Evolutionary conservation across 2,888 invertebrate genomes (phyloP), one percentile per base, ranked within the genome.

Genomic region (Epirrhoe tristata): DNA sequence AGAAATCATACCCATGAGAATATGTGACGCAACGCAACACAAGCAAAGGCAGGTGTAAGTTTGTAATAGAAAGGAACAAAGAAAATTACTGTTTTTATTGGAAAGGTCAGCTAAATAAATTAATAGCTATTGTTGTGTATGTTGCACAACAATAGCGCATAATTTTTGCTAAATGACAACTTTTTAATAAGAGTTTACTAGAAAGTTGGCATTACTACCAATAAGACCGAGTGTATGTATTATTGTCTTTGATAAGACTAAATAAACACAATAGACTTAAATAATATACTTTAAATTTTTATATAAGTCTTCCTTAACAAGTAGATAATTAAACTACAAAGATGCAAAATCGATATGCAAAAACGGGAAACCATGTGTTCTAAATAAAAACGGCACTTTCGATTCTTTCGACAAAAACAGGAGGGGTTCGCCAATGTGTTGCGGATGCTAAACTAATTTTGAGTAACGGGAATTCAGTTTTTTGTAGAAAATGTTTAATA

Each of bases 41-140:
- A 83, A 71, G 78, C 81, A 79, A 81, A 82, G 85, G 91, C 92
- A 93, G 93, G 92, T 92, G 93, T 88, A 88, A 76, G 83, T 78
- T 82, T 76, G 81, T 81, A 87, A 81, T 83, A 81, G 79, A 84
- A 86, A 82, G 77, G 81, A 84, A 90, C 85, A 88, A 90, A 88
- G 86, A 86, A 86, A 82, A 78, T 80, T 79, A 70, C 71, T 78
- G n/a, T 81, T 84, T 84, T 85, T 83, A 81, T 87, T 77, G 87
- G 83, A 88, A 89, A 89, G 90, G 90, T 90, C 90, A 90, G 84
- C 81, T n/a, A n/a, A n/a, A n/a, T n/a, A n/a, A n/a, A n/a, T n/a
- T n/a, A n/a, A n/a, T n/a, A n/a, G n/a, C n/a, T n/a, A n/a, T n/a
- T n/a, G 71, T 79, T 80, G 70, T 78, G 78, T 71, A 56, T n/a